A percentile compares a stretch with the other conserved stretches of the same genome.
Conservation (phyloP, 2,888 invertebrate species). For the Caenorhabditis afra region DNA sequence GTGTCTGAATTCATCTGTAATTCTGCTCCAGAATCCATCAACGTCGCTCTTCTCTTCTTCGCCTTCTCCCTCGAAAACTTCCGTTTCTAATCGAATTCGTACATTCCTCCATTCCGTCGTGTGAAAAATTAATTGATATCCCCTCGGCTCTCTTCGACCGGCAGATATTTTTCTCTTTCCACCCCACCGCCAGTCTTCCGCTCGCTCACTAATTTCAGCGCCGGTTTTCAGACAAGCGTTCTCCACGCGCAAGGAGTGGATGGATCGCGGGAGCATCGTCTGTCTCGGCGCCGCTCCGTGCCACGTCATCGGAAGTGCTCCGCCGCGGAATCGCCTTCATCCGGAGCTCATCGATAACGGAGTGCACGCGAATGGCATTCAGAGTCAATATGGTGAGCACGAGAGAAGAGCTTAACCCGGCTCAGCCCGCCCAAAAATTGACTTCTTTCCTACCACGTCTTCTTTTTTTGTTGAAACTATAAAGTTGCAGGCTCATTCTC, state of each 20-base stretch:
- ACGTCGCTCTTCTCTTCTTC: background rate
- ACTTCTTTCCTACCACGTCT: too few relatives aligned
- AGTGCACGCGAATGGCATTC: slow-evolving; percentile 56
- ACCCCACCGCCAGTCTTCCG: background rate
- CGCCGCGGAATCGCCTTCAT: slow-evolving; percentile 43
- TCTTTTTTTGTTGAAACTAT: too few relatives aligned
- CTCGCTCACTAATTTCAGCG: background rate
- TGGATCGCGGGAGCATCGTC: slow-evolving; percentile 65
- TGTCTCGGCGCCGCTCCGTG: slow-evolving; percentile 32
- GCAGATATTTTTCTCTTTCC: background rate
- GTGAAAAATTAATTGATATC: slow-evolving; percentile 1
- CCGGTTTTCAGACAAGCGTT: slow-evolving; percentile 56
- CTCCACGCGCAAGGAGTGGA: slow-evolving; percentile 64
- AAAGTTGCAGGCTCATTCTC: slow-evolving; percentile 46
- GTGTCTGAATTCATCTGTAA: slow-evolving; percentile 17
- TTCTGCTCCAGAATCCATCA: slow-evolving; percentile 18
- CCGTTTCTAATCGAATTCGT: slow-evolving; percentile 29
- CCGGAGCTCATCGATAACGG: slow-evolving; percentile 54
- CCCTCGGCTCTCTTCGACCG: background rate
- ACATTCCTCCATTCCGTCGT: background rate
- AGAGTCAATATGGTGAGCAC: slow-evolving; percentile 51
- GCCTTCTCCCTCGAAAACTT: background rate
- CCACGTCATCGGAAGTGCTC: slow-evolving; percentile 17
- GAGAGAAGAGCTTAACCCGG: background rate
- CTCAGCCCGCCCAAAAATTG: too few relatives aligned